Base-by-base conservation (phyloP, 2,797 vertebrate genomes). In the Scleropages formosus region DNA sequence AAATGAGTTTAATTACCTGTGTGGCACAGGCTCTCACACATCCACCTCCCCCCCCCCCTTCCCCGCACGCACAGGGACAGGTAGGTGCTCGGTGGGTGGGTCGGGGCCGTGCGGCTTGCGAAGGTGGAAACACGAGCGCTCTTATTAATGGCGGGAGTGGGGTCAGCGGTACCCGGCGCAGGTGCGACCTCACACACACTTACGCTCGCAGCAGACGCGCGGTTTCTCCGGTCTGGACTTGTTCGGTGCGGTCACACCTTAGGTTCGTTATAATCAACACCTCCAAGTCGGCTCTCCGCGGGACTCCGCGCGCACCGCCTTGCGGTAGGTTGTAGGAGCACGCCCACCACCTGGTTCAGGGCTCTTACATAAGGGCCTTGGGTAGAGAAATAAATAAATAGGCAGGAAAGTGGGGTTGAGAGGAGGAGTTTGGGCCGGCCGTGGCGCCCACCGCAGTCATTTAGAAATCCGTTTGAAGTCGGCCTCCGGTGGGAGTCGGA, bases 391-490 rank as follows among this genome's bases (percentile, higher is more conserved):
- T 72, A 56, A 62, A 73, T 63, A 46, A 63, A 73, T 72, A 59
- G 44, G 27, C n/a, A 26, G 22, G 9, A 10, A 73, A 73, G 60
- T 26, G 22, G 22, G 26, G 62, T 44, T 53, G 62, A 74, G 65
- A 27, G 9, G 49, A 39, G 39, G 73, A 39, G 47, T 51, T 60
- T 26, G 56, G 16, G 15, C 47, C 39, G 72, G 39, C n/a, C 22
- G 58, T 61, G 56, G 86, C 91, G 91, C 88, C 86, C 86, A 86
- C 87, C 87, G 90, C 88, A 88, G 84, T 91, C 79, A 89, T 93
- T 91, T 89, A 85, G 80, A 87, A 94, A 87, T 94, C 93, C 92
- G 91, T 94, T 94, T 95, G 93, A 94, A 92, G 92, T 92, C 31
- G 77, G 85, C 79, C 90, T 92, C 93, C 88, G 80, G 81, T 78